phyloP scores from a whole-genome alignment of 2,888 invertebrate species.

The Eudasyphora cyanicolor region DNA sequence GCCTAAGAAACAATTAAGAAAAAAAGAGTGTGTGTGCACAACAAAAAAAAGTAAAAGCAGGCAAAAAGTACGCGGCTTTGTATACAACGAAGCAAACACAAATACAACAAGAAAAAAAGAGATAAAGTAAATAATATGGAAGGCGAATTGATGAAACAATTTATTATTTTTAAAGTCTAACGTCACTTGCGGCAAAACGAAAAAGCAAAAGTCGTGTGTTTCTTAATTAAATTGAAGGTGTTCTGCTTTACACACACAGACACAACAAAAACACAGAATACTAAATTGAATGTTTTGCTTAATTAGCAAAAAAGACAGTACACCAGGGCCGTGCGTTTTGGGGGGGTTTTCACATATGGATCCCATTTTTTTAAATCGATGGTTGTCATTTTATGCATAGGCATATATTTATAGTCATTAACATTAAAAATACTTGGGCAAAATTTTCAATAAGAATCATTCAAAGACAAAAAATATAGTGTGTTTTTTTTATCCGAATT shows the following conservation, averaged over 20 bases:
- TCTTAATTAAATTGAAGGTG: conserved; percentile 40
- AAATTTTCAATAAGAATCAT: no score
- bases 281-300: conserved; percentile 37
- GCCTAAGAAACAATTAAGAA: no score
- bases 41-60: conserved; percentile 56
- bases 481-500: no score
- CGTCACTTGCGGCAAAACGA: conserved; percentile 27
- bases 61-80: conserved; percentile 47
- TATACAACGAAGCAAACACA: conserved; percentile 29
- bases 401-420: no score
- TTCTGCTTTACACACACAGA: background rate
- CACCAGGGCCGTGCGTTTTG: no score
- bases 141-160: conserved; percentile 9
- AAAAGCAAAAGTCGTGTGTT: conserved; percentile 44
- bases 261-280: conserved; percentile 7
- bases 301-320: conserved; percentile 43
- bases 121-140: conserved; percentile 43
- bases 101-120: conserved; percentile 13
- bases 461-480: no score
- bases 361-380: no score
- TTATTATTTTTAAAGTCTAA: conserved; percentile 47
- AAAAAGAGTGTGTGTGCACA: no score
- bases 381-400: no score
- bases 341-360: no score
- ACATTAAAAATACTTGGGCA: no score